Percentiles rank a stretch among this genome's conserved stretches.
Conservation (phyloP, 2,888 invertebrate species). For the Lamproptera curius region DNA sequence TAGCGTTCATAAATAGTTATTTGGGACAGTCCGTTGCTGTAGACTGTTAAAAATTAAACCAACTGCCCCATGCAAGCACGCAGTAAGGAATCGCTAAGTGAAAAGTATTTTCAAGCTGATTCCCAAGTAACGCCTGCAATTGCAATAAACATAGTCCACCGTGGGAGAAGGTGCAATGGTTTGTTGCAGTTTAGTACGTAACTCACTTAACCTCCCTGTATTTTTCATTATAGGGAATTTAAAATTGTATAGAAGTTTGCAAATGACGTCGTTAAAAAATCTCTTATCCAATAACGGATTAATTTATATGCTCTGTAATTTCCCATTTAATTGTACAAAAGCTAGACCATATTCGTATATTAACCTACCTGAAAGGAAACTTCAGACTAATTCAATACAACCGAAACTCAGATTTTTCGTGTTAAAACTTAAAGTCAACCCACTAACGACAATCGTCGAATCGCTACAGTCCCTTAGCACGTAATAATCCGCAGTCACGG, state of each 20-base stretch:
- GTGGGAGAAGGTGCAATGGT: constrained; percentile 31
- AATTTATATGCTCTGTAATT: too few relatives aligned
- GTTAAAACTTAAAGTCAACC: neutral
- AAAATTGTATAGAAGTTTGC: too few relatives aligned
- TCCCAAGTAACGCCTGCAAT: constrained; percentile 20
- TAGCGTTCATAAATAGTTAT: neutral
- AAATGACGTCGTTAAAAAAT: too few relatives aligned
- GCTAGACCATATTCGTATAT: too few relatives aligned
- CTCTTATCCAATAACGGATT: too few relatives aligned
- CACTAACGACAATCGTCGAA: neutral
- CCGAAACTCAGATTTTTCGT: too few relatives aligned
- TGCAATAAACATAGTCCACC: constrained; percentile 29
- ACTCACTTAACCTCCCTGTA: constrained; percentile 4
- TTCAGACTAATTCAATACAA: too few relatives aligned
- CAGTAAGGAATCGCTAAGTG: constrained; percentile 5
- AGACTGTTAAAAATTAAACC: neutral
- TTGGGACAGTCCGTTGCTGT: neutral
- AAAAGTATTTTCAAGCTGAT: constrained; percentile 8
- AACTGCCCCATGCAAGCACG: neutral
- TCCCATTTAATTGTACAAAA: too few relatives aligned
- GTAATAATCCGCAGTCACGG: constrained; percentile 53
- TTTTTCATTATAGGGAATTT: too few relatives aligned
- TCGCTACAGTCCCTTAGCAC: constrained; percentile 18
- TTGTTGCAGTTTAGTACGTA: constrained; percentile 20
- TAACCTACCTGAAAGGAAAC: too few relatives aligned